phyloP scores from a whole-genome alignment of 37 sponge, comb jelly and placozoan genomes.

The Cliona cf. orientalis region DNA sequence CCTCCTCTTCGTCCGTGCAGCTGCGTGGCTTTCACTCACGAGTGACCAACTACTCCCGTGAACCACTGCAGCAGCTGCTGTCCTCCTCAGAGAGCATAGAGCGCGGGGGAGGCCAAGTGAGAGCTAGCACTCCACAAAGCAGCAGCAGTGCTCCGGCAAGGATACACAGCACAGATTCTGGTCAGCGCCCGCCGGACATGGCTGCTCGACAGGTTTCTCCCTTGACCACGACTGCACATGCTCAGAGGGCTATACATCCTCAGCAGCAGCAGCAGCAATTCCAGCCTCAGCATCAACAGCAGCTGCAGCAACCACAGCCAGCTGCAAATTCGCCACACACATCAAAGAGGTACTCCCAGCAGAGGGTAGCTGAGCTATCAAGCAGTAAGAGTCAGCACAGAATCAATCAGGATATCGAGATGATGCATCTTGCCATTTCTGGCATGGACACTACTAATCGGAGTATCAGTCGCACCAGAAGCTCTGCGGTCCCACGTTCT shows the following conservation, averaged over 20 bases:
- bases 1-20: too few relatives aligned
- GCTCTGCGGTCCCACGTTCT: too few relatives aligned
- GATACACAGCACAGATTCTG: not conserved
- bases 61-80: not conserved
- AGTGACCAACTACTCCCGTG: too few relatives aligned
- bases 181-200: not conserved
- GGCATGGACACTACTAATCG: constrained; percentile 26
- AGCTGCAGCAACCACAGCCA: not conserved
- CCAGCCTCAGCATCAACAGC: not conserved
- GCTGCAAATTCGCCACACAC: not conserved
- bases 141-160: constrained; percentile 16
- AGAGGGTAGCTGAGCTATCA: not conserved
- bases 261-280: not conserved
- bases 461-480: not conserved
- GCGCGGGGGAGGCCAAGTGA: not conserved
- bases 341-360: not conserved
- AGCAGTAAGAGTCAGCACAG: constrained; percentile 14
- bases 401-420: constrained; percentile 38
- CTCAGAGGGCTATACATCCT: not conserved
- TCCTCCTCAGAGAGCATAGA: not conserved
- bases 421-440: constrained; percentile 46
- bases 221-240: constrained; percentile 8
- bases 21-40: too few relatives aligned
- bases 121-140: not conserved
- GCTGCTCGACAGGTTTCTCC: constrained; percentile 3